phyloP scores from a whole-genome alignment of 1,140 invertebrate species.

The Zophobas morio region DNA sequence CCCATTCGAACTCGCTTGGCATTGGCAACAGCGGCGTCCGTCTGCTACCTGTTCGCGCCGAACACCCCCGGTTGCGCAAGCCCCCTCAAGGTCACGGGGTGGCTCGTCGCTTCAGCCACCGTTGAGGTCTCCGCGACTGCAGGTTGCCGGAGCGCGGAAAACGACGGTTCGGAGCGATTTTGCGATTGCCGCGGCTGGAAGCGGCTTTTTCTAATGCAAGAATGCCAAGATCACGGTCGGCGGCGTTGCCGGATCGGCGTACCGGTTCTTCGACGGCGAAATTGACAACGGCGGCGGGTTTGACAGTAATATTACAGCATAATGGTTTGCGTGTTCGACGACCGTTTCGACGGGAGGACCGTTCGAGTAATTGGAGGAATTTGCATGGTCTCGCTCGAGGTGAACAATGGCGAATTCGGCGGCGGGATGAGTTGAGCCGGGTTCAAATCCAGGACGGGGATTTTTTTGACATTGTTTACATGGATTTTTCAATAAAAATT shows the following conservation, averaged over 20 bases:
- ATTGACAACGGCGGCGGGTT: slow-evolving; percentile 30
- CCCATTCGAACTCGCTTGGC: slow-evolving; percentile 62
- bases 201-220: slow-evolving; percentile 41
- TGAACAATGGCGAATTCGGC: too few species aligned
- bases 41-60: slow-evolving; percentile 30
- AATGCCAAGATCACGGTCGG: slow-evolving; percentile 65
- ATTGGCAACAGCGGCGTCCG: slow-evolving; percentile 46
- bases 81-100: slow-evolving; percentile 17
- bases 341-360: slow-evolving; percentile 44
- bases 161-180: too few species aligned
- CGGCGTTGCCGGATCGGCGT: slow-evolving; percentile 51
- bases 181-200: too few species aligned
- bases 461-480: too few species aligned
- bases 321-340: slow-evolving; percentile 54
- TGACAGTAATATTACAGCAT: slow-evolving; percentile 52
- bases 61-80: slow-evolving; percentile 22
- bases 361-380: too few species aligned
- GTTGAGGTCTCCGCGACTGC: not conserved
- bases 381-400: too few species aligned
- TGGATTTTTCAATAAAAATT: too few species aligned
- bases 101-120: not conserved
- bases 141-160: not conserved
- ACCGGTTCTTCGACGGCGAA: slow-evolving; percentile 13
- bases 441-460: too few species aligned
- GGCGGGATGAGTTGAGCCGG: too few species aligned